These are phyloP conservation scores for Rhinoptilus africanus DNA, from an alignment of 2,113 vertebrate species.

Conservation along the genomic window DNA sequence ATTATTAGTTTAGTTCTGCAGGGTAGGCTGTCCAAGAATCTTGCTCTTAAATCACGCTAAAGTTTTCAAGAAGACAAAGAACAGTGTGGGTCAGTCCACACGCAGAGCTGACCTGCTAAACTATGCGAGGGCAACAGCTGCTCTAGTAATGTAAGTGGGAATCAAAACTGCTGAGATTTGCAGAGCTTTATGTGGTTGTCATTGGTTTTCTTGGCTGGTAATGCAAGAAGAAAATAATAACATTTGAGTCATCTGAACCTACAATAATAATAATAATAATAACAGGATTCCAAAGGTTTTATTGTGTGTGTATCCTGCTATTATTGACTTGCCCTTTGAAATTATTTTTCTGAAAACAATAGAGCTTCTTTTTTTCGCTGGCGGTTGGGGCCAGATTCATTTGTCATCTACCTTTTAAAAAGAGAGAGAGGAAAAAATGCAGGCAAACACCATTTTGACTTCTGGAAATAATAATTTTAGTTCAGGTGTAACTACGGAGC, in stretches of 20 bases:
- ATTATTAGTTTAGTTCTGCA: background rate
- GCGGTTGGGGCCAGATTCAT: background rate
- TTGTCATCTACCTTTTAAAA: background rate
- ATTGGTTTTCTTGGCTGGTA: constrained; percentile 59
- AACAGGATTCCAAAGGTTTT: constrained; percentile 51
- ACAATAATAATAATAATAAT: constrained; percentile 43
- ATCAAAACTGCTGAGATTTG: constrained; percentile 62
- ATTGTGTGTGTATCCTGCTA: constrained; percentile 30
- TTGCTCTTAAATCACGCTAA: background rate
- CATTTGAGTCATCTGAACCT: constrained; percentile 57
- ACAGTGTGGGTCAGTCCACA: background rate
- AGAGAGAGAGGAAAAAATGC: background rate
- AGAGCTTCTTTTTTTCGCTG: background rate
- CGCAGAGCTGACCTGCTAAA: background rate
- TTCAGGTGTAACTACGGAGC: background rate
- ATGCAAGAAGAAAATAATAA: constrained; percentile 56
- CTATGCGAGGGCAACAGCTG: background rate
- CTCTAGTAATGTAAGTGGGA: constrained; percentile 31
- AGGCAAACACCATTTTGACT: background rate
- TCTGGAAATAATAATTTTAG: background rate
- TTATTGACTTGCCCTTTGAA: constrained; percentile 45
- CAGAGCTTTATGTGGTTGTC: constrained; percentile 20
- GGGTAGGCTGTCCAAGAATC: background rate
- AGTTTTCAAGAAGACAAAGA: background rate
- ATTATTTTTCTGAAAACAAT: constrained; percentile 35